Conservation (phyloP, 2,888 invertebrate species). For the Eupithecia tripunctaria region DNA sequence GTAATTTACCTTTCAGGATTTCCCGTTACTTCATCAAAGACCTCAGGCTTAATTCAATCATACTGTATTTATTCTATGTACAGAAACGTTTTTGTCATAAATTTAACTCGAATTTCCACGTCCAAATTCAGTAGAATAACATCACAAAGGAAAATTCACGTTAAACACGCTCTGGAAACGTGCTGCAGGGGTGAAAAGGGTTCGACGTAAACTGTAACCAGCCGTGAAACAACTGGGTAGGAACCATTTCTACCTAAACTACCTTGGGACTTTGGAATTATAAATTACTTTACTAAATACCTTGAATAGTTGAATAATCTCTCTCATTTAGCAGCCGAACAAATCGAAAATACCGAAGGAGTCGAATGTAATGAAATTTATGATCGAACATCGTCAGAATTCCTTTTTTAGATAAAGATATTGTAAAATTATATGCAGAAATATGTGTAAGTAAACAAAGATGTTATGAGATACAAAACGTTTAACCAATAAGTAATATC, state of each 20-base stretch:
- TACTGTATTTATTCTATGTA: background rate
- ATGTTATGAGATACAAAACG: no score
- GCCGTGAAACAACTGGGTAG: background rate
- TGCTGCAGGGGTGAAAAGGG: slow-evolving; percentile 26
- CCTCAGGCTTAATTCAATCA: background rate
- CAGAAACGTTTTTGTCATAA: background rate
- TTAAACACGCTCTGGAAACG: slow-evolving; percentile 15
- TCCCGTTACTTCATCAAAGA: background rate
- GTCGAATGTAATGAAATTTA: background rate
- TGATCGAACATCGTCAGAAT: no score
- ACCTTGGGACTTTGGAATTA: slow-evolving; percentile 13
- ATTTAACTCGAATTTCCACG: background rate
- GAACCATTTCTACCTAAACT: slow-evolving; percentile 1
- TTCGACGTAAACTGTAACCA: slow-evolving; percentile 12
- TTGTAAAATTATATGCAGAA: no score
- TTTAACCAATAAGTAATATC: no score
- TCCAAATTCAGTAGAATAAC: slow-evolving; percentile 2
- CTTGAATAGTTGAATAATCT: background rate
- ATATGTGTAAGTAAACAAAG: no score
- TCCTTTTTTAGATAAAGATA: no score
- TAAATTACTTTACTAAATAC: background rate
- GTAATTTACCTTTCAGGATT: background rate
- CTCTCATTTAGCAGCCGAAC: background rate
- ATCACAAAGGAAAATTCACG: slow-evolving; percentile 15
- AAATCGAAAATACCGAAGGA: background rate